phyloP scores from a whole-genome alignment of 2,888 invertebrate species.

The Dyspetes luteomarginatus region DNA sequence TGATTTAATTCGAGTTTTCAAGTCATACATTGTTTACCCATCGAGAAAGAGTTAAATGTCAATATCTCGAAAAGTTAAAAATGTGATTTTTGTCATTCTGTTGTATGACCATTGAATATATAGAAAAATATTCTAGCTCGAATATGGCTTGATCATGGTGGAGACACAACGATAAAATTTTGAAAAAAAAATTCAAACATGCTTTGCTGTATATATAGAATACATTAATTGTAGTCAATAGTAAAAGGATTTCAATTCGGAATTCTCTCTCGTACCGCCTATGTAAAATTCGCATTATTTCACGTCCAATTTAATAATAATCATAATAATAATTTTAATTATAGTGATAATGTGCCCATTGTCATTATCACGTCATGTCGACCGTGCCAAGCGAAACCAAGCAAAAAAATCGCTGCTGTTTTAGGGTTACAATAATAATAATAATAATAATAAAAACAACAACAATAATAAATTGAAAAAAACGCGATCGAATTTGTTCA shows the following conservation, averaged over 20 bases:
- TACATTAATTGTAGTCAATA: too few species aligned
- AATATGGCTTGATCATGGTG: constrained; percentile 7
- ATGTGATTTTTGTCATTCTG: background rate
- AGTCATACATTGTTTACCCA: too few species aligned
- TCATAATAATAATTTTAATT: background rate
- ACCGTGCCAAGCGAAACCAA: constrained; percentile 38
- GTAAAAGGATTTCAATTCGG: constrained; percentile 43
- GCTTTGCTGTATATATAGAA: constrained; percentile 46
- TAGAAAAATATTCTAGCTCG: constrained; percentile 4
- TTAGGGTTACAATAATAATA: too few species aligned
- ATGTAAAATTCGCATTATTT: constrained; percentile 28
- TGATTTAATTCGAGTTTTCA: too few species aligned
- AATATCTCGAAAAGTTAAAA: background rate
- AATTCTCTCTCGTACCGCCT: constrained; percentile 7
- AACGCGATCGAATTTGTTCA: background rate
- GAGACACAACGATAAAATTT: background rate
- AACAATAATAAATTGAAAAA: constrained; percentile 11
- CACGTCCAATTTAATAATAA: constrained; percentile 31
- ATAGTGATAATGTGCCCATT: too few species aligned
- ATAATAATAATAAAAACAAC: too few species aligned
- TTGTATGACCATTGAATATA: background rate
- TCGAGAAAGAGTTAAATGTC: background rate
- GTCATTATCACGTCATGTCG: constrained; percentile 23
- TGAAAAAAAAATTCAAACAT: constrained; percentile 13
- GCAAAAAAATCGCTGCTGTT: constrained; percentile 7